Evolutionary conservation across 1,140 invertebrate genomes (phyloP), one percentile per base, ranked within the genome.

Genomic region (Drosophila virilis): DNA sequence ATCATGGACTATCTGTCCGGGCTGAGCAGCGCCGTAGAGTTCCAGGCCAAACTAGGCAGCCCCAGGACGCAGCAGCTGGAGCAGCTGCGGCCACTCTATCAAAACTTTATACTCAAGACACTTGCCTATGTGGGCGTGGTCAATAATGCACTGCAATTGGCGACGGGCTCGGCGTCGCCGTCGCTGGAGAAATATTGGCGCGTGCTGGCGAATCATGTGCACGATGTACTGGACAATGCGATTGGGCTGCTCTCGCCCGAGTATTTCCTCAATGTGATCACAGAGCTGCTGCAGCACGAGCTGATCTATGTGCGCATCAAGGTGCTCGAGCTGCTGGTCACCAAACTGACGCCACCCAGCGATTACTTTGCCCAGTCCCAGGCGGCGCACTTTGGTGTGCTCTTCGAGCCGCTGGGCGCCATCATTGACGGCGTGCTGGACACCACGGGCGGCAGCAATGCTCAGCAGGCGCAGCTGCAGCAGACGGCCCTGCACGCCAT

Each of bases 321-420:
- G 91, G 95, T 96, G 0, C 94, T 98, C 92, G 97, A 98, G 80
- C 90, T 99, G 22, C 91, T 98, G 0, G 97, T 97, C 77, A 93
- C 93, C 13, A 96, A 97, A 92, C 92, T 98, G 4, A 94, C 96
- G 48, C 94, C 95, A 46, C 94, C 94, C 38, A 92, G 93, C n/a
- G 94, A 95, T 59, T 95, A 95, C 73, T 94, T 95, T 50, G 84
- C 92, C 12, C 89, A 93, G 13, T 93, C 93, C 17, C 86, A 93
- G 13, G 91, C 93, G 42, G 57, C 85, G 3, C 79, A 94, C 52
- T 82, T 96, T 12, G 93, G 94, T 10, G 91, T 93, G 1, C 84
- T 97, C 6, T 93, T 96, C 0, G 92, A 94, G 1, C 93, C 94
- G 0, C 84, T 98, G 12, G 82, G 96, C 4, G 90, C 93, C 1